Evolutionary conservation across 2,797 vertebrate species (phyloP).

Genomic region (Tamandua tetradactyla): DNA sequence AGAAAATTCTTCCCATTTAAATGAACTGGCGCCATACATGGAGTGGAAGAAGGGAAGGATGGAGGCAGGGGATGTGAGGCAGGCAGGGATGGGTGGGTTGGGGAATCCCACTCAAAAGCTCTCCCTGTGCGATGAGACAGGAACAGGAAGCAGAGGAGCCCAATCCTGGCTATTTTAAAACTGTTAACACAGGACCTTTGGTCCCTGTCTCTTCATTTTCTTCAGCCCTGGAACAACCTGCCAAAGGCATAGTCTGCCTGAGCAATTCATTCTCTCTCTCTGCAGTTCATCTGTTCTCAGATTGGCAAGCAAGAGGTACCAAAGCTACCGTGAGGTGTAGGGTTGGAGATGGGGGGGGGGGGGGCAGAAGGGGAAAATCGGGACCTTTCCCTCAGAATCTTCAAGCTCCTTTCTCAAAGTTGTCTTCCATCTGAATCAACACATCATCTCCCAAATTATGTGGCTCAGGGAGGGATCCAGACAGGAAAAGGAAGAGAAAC

Average conservation of each 20-base stretch:
- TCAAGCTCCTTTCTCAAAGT: not conserved
- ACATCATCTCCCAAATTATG: not conserved
- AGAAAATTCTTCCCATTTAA: constrained; percentile 75
- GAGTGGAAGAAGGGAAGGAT: not conserved
- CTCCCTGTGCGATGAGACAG: constrained; percentile 51
- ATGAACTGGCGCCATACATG: constrained; percentile 68
- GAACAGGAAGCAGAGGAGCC: constrained; percentile 56
- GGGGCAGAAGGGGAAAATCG: too few species aligned
- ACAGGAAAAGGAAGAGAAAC: not conserved
- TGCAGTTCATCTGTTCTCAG: constrained; percentile 13
- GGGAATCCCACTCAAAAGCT: constrained; percentile 62
- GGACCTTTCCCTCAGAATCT: constrained; percentile 51
- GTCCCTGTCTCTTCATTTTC: constrained; percentile 15
- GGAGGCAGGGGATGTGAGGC: rapidly evolving
- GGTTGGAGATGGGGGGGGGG: too few species aligned
- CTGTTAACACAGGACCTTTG: constrained; percentile 40
- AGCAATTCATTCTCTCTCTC: constrained; percentile 45
- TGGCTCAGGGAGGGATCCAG: not conserved
- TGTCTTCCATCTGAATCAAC: not conserved
- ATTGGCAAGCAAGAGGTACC: not conserved
- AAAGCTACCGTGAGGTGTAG: not conserved
- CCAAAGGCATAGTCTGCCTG: constrained; percentile 55
- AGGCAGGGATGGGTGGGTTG: too few species aligned
- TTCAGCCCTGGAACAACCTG: constrained; percentile 42
- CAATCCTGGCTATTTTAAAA: constrained; percentile 62